phyloP scores from a whole-genome alignment of 2,888 invertebrate species.

The Ctenicera cuprea region DNA sequence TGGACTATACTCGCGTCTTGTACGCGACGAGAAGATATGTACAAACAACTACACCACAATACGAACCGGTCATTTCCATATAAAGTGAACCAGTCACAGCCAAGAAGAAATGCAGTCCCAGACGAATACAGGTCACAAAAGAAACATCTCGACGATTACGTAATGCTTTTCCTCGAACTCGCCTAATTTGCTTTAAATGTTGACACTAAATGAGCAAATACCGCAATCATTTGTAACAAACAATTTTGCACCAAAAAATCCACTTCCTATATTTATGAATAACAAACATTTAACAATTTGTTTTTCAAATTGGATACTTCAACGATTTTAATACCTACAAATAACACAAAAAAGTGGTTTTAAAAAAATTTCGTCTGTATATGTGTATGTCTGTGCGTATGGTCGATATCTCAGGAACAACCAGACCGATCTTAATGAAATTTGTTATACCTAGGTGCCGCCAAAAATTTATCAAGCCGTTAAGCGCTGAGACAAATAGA shows the following conservation, averaged over 20 bases:
- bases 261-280: not conserved
- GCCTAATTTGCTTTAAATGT: slow-evolving; percentile 18
- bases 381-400: too few relatives aligned
- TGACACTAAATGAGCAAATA: not conserved
- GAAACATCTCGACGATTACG: slow-evolving; percentile 49
- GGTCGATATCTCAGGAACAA: too few relatives aligned
- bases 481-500: too few relatives aligned
- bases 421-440: too few relatives aligned
- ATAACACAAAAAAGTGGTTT: too few relatives aligned
- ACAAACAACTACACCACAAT: slow-evolving; percentile 3
- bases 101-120: slow-evolving; percentile 43
- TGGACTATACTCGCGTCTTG: not conserved
- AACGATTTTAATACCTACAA: too few relatives aligned
- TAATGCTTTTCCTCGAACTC: slow-evolving; percentile 37
- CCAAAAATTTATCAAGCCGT: too few relatives aligned
- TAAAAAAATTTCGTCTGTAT: too few relatives aligned
- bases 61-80: slow-evolving; percentile 43
- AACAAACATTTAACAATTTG: too few relatives aligned
- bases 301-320: too few relatives aligned
- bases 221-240: not conserved
- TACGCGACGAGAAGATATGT: slow-evolving; percentile 23
- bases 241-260: not conserved
- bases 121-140: slow-evolving; percentile 45
- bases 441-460: too few relatives aligned
- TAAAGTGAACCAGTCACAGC: slow-evolving; percentile 37